phyloP scores from a whole-genome alignment of 2,113 vertebrate species.

The Peromyscus maniculatus region DNA sequence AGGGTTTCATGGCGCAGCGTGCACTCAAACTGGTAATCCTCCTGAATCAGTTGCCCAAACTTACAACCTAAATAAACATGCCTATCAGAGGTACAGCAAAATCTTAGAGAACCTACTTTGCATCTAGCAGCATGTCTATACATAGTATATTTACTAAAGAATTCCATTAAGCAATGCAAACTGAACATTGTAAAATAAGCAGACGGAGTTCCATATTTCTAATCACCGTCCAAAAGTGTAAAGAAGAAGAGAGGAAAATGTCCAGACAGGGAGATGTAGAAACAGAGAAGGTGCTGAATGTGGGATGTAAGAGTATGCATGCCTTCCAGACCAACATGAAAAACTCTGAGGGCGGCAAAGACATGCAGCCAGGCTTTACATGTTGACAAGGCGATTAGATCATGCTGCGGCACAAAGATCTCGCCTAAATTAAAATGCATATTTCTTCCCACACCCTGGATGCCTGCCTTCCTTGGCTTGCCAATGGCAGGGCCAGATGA shows the following conservation, averaged over 20 bases:
- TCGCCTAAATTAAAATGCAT: constrained; percentile 18
- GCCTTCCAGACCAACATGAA: not conserved
- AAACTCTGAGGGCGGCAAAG: not conserved
- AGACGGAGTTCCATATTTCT: not conserved
- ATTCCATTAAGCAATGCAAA: not conserved
- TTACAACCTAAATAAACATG: not conserved
- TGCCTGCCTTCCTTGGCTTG: not conserved
- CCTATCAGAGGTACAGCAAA: not conserved
- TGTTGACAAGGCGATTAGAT: constrained; percentile 2
- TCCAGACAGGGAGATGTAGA: not conserved
- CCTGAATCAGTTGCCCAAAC: not conserved
- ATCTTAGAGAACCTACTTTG: not conserved
- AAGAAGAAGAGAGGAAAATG: constrained; percentile 26
- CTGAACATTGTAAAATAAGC: not conserved
- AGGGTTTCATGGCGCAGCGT: not conserved
- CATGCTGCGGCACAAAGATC: not conserved
- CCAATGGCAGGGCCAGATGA: not conserved
- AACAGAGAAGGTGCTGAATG: too few species aligned
- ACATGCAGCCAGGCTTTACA: not conserved
- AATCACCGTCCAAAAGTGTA: not conserved
- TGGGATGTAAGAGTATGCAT: not conserved
- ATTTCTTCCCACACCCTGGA: constrained; percentile 30
- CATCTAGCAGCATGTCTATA: not conserved
- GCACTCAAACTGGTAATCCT: too few species aligned
- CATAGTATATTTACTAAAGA: not conserved